Evolutionary conservation across 2,888 invertebrate genomes (phyloP).

Genomic region (Caenorhabditis sp.): DNA sequence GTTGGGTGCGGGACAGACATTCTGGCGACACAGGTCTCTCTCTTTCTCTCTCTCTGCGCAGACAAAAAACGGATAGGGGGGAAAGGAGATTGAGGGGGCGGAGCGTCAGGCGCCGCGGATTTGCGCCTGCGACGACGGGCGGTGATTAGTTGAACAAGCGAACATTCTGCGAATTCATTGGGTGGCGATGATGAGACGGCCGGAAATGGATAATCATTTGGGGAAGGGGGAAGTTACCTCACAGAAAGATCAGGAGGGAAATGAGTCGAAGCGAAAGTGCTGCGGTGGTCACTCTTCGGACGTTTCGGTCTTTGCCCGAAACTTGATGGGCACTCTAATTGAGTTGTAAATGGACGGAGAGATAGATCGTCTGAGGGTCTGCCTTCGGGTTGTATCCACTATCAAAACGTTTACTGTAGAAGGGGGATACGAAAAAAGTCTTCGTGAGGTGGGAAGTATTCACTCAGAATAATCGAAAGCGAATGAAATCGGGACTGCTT

Average conservation of each 20-base stretch:
- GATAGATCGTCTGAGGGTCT: not conserved
- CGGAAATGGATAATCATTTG: conserved; percentile 38
- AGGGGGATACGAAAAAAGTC: too few species aligned
- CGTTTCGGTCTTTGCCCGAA: conserved; percentile 35
- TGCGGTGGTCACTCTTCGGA: not conserved
- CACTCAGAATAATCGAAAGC: conserved; percentile 1
- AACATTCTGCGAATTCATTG: conserved; percentile 23
- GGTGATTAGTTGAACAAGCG: conserved; percentile 56
- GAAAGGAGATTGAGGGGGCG: conserved; percentile 10
- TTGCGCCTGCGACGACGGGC: conserved; percentile 18
- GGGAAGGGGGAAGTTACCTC: conserved; percentile 6
- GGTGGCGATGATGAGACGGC: conserved; percentile 12
- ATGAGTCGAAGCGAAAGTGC: not conserved
- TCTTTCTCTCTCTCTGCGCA: too few species aligned
- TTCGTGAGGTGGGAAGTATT: not conserved
- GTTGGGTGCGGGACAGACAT: conserved; percentile 23
- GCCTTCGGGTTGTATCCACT: not conserved
- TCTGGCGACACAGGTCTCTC: conserved; percentile 36
- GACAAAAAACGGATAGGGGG: conserved; percentile 28
- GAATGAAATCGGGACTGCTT: conserved; percentile 13
- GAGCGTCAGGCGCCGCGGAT: conserved; percentile 18
- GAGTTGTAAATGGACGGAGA: conserved; percentile 30
- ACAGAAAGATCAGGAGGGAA: not conserved
- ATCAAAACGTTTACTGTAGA: not conserved
- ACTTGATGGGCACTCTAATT: conserved; percentile 44